These are phyloP conservation scores for Gopherus flavomarginatus DNA, from an alignment of 2,113 vertebrate species.

Conservation along the genomic window DNA sequence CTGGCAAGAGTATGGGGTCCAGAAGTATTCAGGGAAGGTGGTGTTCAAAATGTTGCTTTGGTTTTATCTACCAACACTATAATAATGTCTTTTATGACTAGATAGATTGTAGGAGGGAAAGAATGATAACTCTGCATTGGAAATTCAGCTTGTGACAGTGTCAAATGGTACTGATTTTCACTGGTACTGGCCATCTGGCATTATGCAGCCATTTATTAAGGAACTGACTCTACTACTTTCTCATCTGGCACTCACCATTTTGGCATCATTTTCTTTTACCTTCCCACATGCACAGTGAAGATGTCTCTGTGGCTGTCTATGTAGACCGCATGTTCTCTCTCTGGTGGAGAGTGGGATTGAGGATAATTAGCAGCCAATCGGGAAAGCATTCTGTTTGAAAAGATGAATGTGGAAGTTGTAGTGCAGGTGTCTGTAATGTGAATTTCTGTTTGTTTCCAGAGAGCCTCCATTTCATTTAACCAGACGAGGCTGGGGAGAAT, in stretches of 20 bases:
- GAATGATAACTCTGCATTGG: background rate
- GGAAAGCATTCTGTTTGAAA: background rate
- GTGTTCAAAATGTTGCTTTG: background rate
- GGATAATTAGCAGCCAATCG: background rate
- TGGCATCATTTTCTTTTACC: background rate
- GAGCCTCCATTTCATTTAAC: constrained; percentile 97
- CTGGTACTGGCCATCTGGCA: background rate
- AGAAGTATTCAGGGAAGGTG: background rate
- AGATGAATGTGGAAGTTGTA: background rate
- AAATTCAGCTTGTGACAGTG: background rate
- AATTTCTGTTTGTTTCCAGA: constrained; percentile 77
- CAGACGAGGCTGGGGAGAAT: constrained; percentile 97
- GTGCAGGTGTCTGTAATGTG: background rate
- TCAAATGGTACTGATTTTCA: background rate
- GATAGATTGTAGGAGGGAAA: background rate
- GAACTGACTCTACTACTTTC: fast-evolving
- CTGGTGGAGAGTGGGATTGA: background rate
- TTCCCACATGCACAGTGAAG: background rate
- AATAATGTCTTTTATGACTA: background rate
- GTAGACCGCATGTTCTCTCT: background rate
- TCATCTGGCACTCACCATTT: background rate
- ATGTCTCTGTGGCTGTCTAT: background rate
- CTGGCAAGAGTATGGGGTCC: background rate
- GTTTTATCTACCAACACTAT: background rate
- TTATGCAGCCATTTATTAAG: background rate